Conservation (phyloP, 2,113 vertebrate genomes). For the Periophthalmus modestus region DNA sequence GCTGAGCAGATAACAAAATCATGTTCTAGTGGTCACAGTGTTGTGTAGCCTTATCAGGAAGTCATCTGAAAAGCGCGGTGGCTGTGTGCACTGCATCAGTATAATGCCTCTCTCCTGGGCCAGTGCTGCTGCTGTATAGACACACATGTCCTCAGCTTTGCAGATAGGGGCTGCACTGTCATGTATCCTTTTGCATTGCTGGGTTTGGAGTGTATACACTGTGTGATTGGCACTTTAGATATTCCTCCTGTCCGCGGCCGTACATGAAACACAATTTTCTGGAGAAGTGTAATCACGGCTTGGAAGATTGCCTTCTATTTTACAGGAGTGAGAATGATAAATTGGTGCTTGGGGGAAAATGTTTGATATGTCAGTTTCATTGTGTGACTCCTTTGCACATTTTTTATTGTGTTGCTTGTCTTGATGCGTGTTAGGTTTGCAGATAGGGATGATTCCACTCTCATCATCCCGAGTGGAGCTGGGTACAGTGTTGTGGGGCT, state of each 20-base stretch:
- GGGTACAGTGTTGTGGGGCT: slow-evolving; percentile 50
- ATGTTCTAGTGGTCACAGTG: slow-evolving; percentile 8
- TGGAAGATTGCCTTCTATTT: slow-evolving; percentile 74
- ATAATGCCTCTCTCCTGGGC: slow-evolving; percentile 50
- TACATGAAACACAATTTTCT: slow-evolving; percentile 69
- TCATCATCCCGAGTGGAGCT: slow-evolving; percentile 47
- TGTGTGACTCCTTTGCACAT: slow-evolving; percentile 54
- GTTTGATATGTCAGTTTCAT: slow-evolving; percentile 64
- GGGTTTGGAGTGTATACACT: slow-evolving; percentile 57
- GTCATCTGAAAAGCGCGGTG: slow-evolving; percentile 19
- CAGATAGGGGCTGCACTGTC: slow-evolving; percentile 52
- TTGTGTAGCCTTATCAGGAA: slow-evolving; percentile 33
- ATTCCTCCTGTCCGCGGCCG: slow-evolving; percentile 51
- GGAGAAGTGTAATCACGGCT: slow-evolving; percentile 69
- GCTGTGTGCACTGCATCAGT: slow-evolving; percentile 28
- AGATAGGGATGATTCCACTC: slow-evolving; percentile 53
- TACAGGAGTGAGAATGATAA: slow-evolving; percentile 67
- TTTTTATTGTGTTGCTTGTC: slow-evolving; percentile 55
- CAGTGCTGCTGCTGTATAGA: slow-evolving; percentile 33
- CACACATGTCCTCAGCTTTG: slow-evolving; percentile 42
- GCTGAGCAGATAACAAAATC: slow-evolving; percentile 1
- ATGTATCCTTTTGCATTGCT: slow-evolving; percentile 59
- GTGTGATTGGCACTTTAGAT: slow-evolving; percentile 69
- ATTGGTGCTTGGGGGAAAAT: slow-evolving; percentile 51
- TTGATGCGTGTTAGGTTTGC: slow-evolving; percentile 49